Evolutionary conservation across 2,888 invertebrate genomes (phyloP), one percentile per base, ranked within the genome.

Genomic region (Xestia ashworthii): DNA sequence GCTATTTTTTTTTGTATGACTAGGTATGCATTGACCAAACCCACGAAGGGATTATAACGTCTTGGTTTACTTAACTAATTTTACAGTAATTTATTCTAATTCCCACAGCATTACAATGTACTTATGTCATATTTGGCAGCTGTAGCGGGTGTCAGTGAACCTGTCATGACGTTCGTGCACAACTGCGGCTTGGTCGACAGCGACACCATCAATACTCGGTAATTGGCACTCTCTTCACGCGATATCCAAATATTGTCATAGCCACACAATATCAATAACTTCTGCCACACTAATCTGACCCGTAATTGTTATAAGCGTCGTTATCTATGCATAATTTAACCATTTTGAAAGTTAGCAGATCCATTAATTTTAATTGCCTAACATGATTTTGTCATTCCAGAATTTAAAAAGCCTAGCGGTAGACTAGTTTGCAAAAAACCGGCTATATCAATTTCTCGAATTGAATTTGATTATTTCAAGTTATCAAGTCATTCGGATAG

Each of bases 111-210:
- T 41, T 53, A 78, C 25, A 66, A 71, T 72, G 83, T 78, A 46
- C 44, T 1, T 44, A 50, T 88, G 86, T 90, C 90, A 89, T 89
- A 91, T 93, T 93, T 92, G 92, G 93, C 91, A 90, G 87, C 88
- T 83, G 82, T 79, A 82, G 78, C 89, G 88, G 86, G 85, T 89
- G 93, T 92, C 93, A 91, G 89, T 93, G 93, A 94, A 93, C 93
- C 89, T 91, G 89, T 82, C 89, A 86, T 80, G 76, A 82, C 82
- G 83, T 84, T 87, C 87, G 85, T 87, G 88, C 81, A 82, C 25
- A 50, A 76, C 66, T 48, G 71, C 69, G 78, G 66, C 65, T 38
- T 53, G 83, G 32, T 48, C 78, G 74, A 69, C 85, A 80, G 44
- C 78, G 74, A 69, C 85, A 80, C 80, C 87, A 86, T 88, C 92